These are phyloP conservation scores for Phymorhynchus buccinoides DNA, from an alignment of 1,140 invertebrate genomes.

Conservation along the genomic window DNA sequence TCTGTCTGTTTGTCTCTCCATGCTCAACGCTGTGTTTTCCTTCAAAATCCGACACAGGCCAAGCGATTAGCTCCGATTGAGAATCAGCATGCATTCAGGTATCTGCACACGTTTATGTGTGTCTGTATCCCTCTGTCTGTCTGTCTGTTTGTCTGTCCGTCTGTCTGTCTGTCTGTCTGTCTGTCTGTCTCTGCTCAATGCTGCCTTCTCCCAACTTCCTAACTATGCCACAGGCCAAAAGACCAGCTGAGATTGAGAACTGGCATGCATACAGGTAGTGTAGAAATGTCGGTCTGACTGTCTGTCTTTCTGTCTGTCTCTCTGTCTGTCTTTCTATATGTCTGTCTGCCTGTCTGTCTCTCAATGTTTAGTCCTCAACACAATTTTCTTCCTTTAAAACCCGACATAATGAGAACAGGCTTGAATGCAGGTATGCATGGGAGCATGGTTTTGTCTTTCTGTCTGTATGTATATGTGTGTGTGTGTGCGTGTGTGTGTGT, in stretches of 20 bases:
- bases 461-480: conserved; percentile 10
- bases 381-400: neutral
- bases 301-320: neutral
- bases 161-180: no score
- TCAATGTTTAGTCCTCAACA: neutral
- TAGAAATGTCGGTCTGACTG: no score
- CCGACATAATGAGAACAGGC: no score
- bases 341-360: no score
- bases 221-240: conserved; percentile 84
- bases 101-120: conserved; percentile 83
- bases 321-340: neutral
- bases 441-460: neutral
- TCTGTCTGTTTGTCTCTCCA: conserved; percentile 87
- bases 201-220: conserved; percentile 89
- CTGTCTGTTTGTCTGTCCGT: no score
- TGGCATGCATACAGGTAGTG: conserved; percentile 92
- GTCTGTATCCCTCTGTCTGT: no score
- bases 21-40: conserved; percentile 88
- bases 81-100: conserved; percentile 97
- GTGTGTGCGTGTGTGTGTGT: conserved; percentile 13
- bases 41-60: conserved; percentile 89
- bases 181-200: conserved; percentile 88
- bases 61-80: conserved; percentile 87
- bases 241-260: conserved; percentile 93
- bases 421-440: neutral